These are phyloP conservation scores for Heteromyza rotundicornis DNA, from an alignment of 2,888 invertebrate species.

Conservation along the genomic window DNA sequence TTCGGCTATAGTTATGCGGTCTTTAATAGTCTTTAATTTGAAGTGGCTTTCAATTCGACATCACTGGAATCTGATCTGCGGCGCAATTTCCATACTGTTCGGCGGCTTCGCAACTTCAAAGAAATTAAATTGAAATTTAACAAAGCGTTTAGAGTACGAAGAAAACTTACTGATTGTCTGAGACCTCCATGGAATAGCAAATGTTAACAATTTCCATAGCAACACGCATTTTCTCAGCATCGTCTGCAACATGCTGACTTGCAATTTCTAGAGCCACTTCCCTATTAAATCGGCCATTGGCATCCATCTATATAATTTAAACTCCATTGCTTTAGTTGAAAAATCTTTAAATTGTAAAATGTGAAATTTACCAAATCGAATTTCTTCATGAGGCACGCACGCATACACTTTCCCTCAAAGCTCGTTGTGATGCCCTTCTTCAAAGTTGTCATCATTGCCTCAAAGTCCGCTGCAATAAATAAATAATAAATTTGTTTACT, in stretches of 20 bases:
- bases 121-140: background rate
- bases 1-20: too few relatives aligned
- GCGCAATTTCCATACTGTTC: constrained; percentile 1
- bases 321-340: background rate
- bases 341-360: background rate
- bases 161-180: too few relatives aligned
- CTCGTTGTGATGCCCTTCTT: too few relatives aligned
- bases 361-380: constrained; percentile 9
- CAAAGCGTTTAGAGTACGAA: too few relatives aligned
- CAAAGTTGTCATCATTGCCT: constrained; percentile 4
- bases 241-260: background rate
- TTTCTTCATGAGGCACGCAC: constrained; percentile 20
- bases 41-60: too few relatives aligned
- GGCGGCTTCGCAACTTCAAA: background rate
- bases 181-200: background rate
- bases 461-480: too few relatives aligned
- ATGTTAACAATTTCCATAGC: background rate
- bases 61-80: background rate
- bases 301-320: background rate
- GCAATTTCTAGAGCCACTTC: background rate
- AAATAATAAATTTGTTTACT: too few relatives aligned
- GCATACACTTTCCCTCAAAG: too few relatives aligned
- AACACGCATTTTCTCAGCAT: background rate
- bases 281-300: background rate
- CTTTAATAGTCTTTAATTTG: too few relatives aligned